Percentiles rank a stretch among this genome's conserved stretches.
Evolutionary conservation across 23 tunicate species (phyloP).

Genomic region (Trididemnum nubilum): DNA sequence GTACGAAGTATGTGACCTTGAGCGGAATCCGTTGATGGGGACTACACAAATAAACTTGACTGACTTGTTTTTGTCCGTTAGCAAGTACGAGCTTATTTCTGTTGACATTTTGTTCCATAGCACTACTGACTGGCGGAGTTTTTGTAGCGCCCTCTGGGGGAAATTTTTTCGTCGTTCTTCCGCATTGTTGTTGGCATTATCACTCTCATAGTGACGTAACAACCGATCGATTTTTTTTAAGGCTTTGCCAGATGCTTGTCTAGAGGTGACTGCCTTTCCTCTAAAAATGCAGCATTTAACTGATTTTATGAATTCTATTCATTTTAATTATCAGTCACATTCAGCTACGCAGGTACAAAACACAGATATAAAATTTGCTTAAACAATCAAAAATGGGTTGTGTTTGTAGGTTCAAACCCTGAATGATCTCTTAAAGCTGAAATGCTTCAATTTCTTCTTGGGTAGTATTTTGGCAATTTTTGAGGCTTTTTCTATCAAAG

Average conservation of each 20-base stretch:
- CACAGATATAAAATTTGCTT: background rate
- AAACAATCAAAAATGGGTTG: too few species aligned
- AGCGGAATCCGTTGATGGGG: too few species aligned
- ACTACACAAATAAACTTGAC: too few species aligned
- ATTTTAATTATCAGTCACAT: background rate
- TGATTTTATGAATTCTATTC: background rate
- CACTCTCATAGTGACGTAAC: conserved; percentile 11
- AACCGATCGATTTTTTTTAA: conserved; percentile 20
- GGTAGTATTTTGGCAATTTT: too few species aligned
- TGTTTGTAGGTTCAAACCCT: too few species aligned
- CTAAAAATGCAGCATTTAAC: conserved; percentile 3
- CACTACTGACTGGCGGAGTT: conserved; percentile 13
- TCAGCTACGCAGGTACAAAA: background rate
- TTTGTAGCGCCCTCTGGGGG: conserved; percentile 2
- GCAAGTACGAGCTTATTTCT: conserved; percentile 9
- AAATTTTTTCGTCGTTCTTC: background rate
- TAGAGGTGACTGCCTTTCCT: background rate
- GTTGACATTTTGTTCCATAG: conserved; percentile 17
- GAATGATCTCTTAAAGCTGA: too few species aligned
- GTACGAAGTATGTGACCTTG: too few species aligned
- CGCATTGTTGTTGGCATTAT: background rate
- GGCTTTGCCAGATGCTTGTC: conserved; percentile 24
- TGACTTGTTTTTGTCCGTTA: background rate
- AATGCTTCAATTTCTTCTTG: too few species aligned
- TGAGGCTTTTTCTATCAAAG: too few species aligned